Evolutionary conservation across 2,113 vertebrate genomes (phyloP), one percentile per base, ranked within the genome.

Genomic region (Clarias batrachus): DNA sequence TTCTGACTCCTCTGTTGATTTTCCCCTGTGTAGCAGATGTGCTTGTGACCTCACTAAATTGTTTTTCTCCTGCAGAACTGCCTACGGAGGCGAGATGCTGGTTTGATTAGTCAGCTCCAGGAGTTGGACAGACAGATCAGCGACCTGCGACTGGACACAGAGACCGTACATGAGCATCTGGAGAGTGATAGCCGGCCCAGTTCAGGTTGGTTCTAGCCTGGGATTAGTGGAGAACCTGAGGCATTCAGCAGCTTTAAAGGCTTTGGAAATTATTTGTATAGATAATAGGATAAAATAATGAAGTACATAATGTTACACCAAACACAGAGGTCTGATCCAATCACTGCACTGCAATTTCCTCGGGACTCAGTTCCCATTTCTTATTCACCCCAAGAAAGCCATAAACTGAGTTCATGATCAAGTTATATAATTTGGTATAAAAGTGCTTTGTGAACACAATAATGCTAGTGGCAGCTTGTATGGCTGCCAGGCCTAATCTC

Each of bases 111-210:
- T 87, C 97, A 98, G 93, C 91, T 99, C 3, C 97, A 98, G 91
- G 97, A 98, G 88, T 91, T 99, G 63, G 97, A 98, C 95, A 95
- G 95, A 86, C 97, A 98, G 94, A 98, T 99, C 92, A 96, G 96
- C 23, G 97, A 98, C 88, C 94, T 98, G 86, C 95, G 95, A 68
- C 86, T 98, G 91, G 97, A 99, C 89, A 94, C 94, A 1, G 96
- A 97, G 92, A 94, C 90, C 0, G 91, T 96, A 62, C 95, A 95
- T 85, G 97, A 98, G 19, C 97, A 92, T 70, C 91, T 93, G 86
- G 97, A 99, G 91, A 95, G 94, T 0, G 97, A 99, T 94, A 99
- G 98, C 89, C 95, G 98, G 63, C 97, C 98, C 41, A 99, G 98
- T 93, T 99, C 98, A 94, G 98, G 98, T 97, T 79, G 93, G 88